These are phyloP conservation scores for Octonoba sinensis DNA, from an alignment of 2,888 invertebrate species.

Conservation along the genomic window DNA sequence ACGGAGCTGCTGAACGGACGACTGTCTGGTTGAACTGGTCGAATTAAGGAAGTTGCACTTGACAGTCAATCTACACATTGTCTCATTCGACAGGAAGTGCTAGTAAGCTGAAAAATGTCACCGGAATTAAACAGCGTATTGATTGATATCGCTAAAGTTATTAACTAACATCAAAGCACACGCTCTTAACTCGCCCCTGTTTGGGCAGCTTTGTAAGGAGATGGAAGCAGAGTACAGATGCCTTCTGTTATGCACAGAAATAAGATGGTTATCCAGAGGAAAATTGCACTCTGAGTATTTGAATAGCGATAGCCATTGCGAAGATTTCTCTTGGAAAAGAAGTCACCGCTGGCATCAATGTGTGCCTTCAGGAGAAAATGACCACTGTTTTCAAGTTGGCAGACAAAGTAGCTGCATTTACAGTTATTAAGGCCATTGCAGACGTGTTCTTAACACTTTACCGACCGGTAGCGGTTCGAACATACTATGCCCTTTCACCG, in stretches of 20 bases:
- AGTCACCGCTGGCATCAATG: conserved; percentile 13
- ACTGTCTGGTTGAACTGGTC: conserved; percentile 20
- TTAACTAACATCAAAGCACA: no score
- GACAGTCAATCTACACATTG: background rate
- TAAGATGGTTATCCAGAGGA: no score
- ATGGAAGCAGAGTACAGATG: conserved; percentile 15
- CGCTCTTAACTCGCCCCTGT: conserved; percentile 18
- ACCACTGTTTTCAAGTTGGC: conserved; percentile 22
- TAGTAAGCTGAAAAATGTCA: conserved; percentile 37
- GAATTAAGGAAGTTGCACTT: conserved; percentile 19
- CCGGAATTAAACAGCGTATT: conserved; percentile 9
- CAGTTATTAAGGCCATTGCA: no score
- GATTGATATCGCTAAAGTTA: no score
- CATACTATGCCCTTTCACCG: no score
- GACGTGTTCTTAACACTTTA: no score
- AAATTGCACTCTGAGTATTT: conserved; percentile 16
- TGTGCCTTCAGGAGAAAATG: background rate
- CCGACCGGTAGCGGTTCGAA: no score
- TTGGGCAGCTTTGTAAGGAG: conserved; percentile 25
- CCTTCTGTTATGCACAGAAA: conserved; percentile 12
- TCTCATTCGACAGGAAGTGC: no score
- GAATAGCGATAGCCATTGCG: conserved; percentile 8
- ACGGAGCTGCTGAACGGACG: no score
- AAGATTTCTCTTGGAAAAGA: conserved; percentile 29
- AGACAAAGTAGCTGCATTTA: conserved; percentile 31